Conservation (phyloP, 2,113 vertebrate species). For the Haemorhous mexicanus region DNA sequence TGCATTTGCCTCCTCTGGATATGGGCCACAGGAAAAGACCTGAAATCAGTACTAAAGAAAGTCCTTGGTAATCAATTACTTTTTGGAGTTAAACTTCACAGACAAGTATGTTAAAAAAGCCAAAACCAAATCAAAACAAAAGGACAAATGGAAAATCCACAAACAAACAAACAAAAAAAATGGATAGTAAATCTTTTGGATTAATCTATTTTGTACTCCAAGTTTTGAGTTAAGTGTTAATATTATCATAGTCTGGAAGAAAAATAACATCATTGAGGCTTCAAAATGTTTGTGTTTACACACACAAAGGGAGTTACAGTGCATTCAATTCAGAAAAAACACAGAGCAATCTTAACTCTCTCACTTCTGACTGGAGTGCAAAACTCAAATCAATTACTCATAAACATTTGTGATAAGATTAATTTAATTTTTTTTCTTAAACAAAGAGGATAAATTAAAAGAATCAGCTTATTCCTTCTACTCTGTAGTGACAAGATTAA, state of each 20-base stretch:
- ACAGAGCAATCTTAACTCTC: constrained; percentile 43
- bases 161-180: neutral
- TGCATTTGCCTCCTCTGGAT: neutral
- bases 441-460: constrained; percentile 82
- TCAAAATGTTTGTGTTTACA: neutral
- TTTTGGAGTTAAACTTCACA: neutral
- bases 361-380: constrained; percentile 56
- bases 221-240: neutral
- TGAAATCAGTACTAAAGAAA: neutral
- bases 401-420: constrained; percentile 78
- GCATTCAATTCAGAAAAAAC: neutral
- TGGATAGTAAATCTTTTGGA: neutral
- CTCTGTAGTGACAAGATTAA: constrained; percentile 83
- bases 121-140: neutral
- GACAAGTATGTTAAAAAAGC: neutral
- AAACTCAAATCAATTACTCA: constrained; percentile 77
- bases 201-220: neutral
- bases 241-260: neutral
- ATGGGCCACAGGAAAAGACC: neutral
- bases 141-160: neutral
- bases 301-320: neutral
- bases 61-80: neutral
- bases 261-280: neutral
- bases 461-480: constrained; percentile 77
- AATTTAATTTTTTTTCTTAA: constrained; percentile 77